Conservation (phyloP, 2,888 invertebrate species). For the Leucophora obtusa region DNA sequence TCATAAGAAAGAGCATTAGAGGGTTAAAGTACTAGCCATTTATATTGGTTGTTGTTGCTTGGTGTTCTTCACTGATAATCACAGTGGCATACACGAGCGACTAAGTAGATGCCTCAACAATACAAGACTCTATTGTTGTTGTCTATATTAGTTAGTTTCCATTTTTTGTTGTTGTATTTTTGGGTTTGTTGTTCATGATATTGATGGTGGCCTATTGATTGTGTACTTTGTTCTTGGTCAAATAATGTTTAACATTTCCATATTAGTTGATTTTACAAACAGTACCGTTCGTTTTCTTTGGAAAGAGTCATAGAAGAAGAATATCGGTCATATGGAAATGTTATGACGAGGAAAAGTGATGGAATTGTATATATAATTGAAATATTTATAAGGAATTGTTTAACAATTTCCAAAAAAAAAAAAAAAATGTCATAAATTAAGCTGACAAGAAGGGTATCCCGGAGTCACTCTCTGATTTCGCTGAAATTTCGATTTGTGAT, state of each 20-base stretch:
- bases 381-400: slow-evolving; percentile 42
- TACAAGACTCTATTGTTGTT: slow-evolving; percentile 34
- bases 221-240: slow-evolving; percentile 27
- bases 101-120: neutral
- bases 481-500: no score
- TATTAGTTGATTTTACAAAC: slow-evolving; percentile 55
- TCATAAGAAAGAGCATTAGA: no score
- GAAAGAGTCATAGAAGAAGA: slow-evolving; percentile 10
- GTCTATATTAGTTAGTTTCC: slow-evolving; percentile 49
- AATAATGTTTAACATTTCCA: slow-evolving; percentile 56
- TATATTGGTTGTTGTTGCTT: slow-evolving; percentile 18
- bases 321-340: slow-evolving; percentile 53
- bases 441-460: no score
- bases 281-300: slow-evolving; percentile 54
- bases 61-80: slow-evolving; percentile 29
- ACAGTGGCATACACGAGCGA: slow-evolving; percentile 20
- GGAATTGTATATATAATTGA: slow-evolving; percentile 60
- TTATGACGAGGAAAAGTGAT: slow-evolving; percentile 51
- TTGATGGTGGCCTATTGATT: slow-evolving; percentile 48
- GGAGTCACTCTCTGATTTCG: no score
- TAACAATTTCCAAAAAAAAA: no score
- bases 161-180: neutral
- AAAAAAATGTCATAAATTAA: no score
- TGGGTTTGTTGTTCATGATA: slow-evolving; percentile 34
- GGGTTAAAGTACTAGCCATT: slow-evolving; percentile 25